Evolutionary conservation across 1,140 invertebrate species (phyloP).

Genomic region (Caenorhabditis latens): DNA sequence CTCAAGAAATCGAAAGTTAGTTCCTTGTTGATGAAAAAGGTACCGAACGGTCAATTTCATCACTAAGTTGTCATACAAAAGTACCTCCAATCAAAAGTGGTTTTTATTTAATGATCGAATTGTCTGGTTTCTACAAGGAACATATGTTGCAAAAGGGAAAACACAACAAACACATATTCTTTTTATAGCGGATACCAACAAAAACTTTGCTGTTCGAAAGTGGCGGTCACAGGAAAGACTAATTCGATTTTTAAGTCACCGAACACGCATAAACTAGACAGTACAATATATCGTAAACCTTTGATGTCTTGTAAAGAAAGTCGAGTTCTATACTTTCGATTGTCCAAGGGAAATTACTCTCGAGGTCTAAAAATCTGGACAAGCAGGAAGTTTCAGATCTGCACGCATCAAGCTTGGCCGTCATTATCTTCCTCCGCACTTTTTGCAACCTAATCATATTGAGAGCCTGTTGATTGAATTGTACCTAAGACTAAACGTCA

Average conservation of each 20-base stretch:
- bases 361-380: not conserved
- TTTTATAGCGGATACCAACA: not conserved
- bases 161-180: not conserved
- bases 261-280: conserved; percentile 34
- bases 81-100: not conserved
- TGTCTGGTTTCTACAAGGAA: conserved; percentile 2
- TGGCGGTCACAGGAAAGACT: not conserved
- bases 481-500: conserved; percentile 21
- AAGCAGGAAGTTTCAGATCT: not conserved
- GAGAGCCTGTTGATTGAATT: not conserved
- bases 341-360: not conserved
- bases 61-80: not conserved
- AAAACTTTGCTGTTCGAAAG: not conserved
- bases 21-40: not conserved
- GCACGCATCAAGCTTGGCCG: not conserved
- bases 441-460: conserved; percentile 26
- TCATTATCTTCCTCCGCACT: conserved; percentile 1
- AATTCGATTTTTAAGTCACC: conserved; percentile 14
- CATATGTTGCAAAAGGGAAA: conserved; percentile 26
- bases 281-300: not conserved
- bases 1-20: not conserved
- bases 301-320: not conserved
- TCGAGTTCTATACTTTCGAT: not conserved
- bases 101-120: not conserved
- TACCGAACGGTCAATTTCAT: not conserved